Percentiles rank a stretch among this genome's conserved stretches.
Evolutionary conservation across 2,113 vertebrate genomes (phyloP).

Genomic region (Sinocyclocheilus maitianheensis): DNA sequence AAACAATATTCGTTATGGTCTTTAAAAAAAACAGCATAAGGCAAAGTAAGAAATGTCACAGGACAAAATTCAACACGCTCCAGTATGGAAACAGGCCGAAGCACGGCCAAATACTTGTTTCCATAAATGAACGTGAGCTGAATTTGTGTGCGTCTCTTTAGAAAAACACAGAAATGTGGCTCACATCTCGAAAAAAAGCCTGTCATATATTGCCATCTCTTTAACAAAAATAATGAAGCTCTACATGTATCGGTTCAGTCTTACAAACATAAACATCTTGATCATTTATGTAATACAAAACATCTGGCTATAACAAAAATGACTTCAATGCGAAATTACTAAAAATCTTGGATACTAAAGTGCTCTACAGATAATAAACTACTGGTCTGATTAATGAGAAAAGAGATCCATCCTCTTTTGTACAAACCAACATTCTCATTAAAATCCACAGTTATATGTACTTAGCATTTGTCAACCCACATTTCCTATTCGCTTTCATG

Average conservation of each 20-base stretch:
- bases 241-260: slow-evolving; percentile 18
- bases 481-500: slow-evolving; percentile 18
- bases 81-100: slow-evolving; percentile 27
- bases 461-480: slow-evolving; percentile 27
- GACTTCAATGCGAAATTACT: slow-evolving; percentile 41
- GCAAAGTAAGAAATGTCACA: slow-evolving; percentile 66
- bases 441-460: slow-evolving; percentile 30
- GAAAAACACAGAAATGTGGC: slow-evolving; percentile 21
- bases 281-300: slow-evolving; percentile 38
- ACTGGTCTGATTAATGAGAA: slow-evolving; percentile 29
- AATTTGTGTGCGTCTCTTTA: not conserved
- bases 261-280: slow-evolving; percentile 49
- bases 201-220: slow-evolving; percentile 54
- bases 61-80: slow-evolving; percentile 54
- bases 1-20: slow-evolving; percentile 25
- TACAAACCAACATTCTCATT: slow-evolving; percentile 24
- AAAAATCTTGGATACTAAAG: slow-evolving; percentile 49
- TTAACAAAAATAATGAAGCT: slow-evolving; percentile 54
- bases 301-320: slow-evolving; percentile 47
- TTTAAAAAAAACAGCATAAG: slow-evolving; percentile 57
- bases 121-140: slow-evolving; percentile 29
- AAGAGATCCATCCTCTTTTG: slow-evolving; percentile 19
- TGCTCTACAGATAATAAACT: slow-evolving; percentile 52
- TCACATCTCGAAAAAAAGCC: slow-evolving; percentile 33
- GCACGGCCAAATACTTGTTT: slow-evolving; percentile 8